Evolutionary conservation across 2,113 vertebrate genomes (phyloP), one percentile per base, ranked within the genome.

Genomic region (Leptobrachium ailaonicum): DNA sequence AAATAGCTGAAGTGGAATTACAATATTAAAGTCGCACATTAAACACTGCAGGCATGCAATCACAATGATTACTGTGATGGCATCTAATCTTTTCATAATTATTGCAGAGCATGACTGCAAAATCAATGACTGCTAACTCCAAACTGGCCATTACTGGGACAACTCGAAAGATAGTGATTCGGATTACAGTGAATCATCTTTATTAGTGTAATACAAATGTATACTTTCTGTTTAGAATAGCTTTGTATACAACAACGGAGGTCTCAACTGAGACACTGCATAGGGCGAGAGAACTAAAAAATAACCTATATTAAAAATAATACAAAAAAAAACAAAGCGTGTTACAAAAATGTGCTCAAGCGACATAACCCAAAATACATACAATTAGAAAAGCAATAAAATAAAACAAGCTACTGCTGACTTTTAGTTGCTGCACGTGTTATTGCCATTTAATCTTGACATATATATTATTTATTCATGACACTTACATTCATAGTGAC

Each of bases 71-170:
- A 75, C 79, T 69, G 73, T 62, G 79, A 81, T 81, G 79, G 79
- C 72, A 81, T 81, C 79, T 81, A 81, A 81, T 81, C 79, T 81
- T 75, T 81, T 75, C 72, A 74, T 81, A 81, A 81, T 81, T 81
- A 81, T 75, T 74, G 79, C 72, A 68, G 79, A 81, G 79, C 71
- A 81, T 81, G 79, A 81, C 79, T 81, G 79, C 79, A 81, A 81
- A 81, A 81, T 81, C 79, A 81, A 81, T 81, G 79, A 81, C 79
- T 69, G 79, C 72, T 45, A 74, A 81, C 66, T 81, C 71, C 13
- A 56, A 81, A 69, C 72, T 75, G 79, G 79, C 73, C 79, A 81
- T 81, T 81, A 81, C 66, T 56, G 64, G 40, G 72, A 69, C 79
- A 58, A 75, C 71, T 73, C 71, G 45, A 32, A 81, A 75, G 79